Evolutionary conservation across 2,888 invertebrate genomes (phyloP).

Genomic region (Campopleginae sp.): DNA sequence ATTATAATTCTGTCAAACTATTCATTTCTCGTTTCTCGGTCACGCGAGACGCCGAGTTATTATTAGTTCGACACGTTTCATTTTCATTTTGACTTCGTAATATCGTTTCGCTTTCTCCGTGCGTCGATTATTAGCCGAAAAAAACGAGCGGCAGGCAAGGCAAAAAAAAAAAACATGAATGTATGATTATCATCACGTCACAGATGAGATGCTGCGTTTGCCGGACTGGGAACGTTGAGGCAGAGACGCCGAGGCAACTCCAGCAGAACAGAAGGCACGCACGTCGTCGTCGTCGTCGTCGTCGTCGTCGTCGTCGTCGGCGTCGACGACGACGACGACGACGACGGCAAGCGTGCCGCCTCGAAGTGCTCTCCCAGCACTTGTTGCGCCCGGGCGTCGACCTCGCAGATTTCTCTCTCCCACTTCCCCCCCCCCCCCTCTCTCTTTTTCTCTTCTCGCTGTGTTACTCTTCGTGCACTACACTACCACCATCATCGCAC

Average conservation of each 20-base stretch:
- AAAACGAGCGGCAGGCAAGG: neutral
- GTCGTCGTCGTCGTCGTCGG: constrained; percentile 55
- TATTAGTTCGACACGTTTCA: constrained; percentile 33
- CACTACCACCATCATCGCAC: constrained; percentile 32
- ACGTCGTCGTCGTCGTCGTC: constrained; percentile 60
- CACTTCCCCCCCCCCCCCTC: constrained; percentile 43
- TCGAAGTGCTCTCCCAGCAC: constrained; percentile 69
- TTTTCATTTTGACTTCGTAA: constrained; percentile 37
- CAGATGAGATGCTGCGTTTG: constrained; percentile 59
- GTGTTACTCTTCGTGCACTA: constrained; percentile 48
- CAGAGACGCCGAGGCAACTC: constrained; percentile 49
- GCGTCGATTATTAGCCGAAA: constrained; percentile 38
- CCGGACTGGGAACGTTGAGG: constrained; percentile 34
- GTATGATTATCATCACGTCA: constrained; percentile 65
- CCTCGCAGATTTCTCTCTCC: constrained; percentile 71
- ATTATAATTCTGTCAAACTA: neutral
- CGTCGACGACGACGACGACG: constrained; percentile 55
- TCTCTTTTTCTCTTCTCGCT: constrained; percentile 53
- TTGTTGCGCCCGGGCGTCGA: constrained; percentile 76
- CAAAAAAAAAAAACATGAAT: constrained; percentile 20
- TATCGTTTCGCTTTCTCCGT: constrained; percentile 59
- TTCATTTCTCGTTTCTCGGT: constrained; percentile 13
- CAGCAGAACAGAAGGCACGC: constrained; percentile 58
- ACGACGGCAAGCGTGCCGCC: constrained; percentile 58
- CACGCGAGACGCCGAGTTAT: constrained; percentile 17